phyloP scores from a whole-genome alignment of 2,888 invertebrate species.

The Caenorhabditis sinica region DNA sequence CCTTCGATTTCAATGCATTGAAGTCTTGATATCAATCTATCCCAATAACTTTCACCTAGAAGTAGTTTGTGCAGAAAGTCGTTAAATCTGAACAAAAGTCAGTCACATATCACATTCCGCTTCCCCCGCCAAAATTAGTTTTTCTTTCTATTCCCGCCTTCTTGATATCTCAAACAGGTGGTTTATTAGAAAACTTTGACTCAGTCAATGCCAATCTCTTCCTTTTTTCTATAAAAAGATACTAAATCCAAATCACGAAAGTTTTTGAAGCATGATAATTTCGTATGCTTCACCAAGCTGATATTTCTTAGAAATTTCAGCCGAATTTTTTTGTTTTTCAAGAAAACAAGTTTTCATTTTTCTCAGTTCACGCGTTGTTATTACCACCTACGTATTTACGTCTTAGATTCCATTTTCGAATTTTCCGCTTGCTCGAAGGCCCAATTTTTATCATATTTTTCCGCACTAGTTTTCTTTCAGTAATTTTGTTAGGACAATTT shows the following conservation, averaged over 20 bases:
- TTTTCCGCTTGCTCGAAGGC: neutral
- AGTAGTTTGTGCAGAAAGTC: neutral
- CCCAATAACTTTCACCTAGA: neutral
- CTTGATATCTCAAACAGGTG: neutral
- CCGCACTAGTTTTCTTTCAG: neutral
- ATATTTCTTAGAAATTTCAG: neutral
- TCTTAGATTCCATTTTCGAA: neutral
- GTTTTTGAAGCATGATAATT: too few relatives aligned
- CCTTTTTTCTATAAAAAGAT: conserved; percentile 3
- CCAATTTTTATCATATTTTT: neutral
- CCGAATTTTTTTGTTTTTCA: conserved; percentile 17
- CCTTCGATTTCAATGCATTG: neutral
- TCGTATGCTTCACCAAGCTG: too few relatives aligned
- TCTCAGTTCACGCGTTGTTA: conserved; percentile 11
- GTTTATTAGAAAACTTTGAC: neutral
- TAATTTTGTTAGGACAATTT: neutral
- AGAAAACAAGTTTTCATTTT: neutral
- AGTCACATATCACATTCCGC: conserved; percentile 3
- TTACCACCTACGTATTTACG: conserved; percentile 2
- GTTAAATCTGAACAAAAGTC: neutral
- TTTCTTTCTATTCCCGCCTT: neutral
- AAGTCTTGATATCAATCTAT: neutral
- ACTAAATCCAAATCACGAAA: neutral
- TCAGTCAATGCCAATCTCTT: neutral
- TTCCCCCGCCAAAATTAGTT: neutral